Evolutionary conservation across 2,113 vertebrate genomes (phyloP), one percentile per base, ranked within the genome.

Genomic region (Tragelaphus buxtoni): DNA sequence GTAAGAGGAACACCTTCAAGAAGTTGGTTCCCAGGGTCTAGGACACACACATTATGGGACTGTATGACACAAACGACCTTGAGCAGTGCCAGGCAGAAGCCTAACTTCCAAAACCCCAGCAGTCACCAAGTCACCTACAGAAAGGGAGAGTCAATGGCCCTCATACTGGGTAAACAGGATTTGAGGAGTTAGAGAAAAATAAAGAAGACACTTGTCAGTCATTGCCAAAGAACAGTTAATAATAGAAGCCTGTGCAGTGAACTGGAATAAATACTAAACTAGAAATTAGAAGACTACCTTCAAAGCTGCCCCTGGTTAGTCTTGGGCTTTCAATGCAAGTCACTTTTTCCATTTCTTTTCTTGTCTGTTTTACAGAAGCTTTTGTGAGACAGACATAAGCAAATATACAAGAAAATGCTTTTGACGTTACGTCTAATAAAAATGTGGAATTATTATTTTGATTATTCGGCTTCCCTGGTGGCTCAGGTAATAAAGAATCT

Each of bases 81-180:
- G 28, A 49, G 35, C 4, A n/a, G 5, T 12, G n/a, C 18, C 9
- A 39, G 65, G 65, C 9, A 22, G 65, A 22, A 0, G 1, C 14
- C 5, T 32, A 32, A 9, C 22, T 51, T 47, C 18, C 32, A 49
- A 53, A 45, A 56, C 22, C 4, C 7, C 7, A 26, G 7, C 1
- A 3, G 13, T 16, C 24, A 3, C 22, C 24, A 30, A 17, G 5
- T 26, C 28, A 30, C n/a, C 8, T 30, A 16, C 6, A 32, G 51
- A 60, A 55, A 47, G 24, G 6, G 9, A 47, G 24, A 81, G 35
- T 60, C 24, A 16, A 11, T 10, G 10, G 24, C 17, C 9, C 30
- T 47, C 0, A 0, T 7, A 4, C 26, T 49, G 7, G 11, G 9
- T 13, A 30, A 90, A n/a, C 3, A 30, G 49, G 51, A 76, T 18